Conservation (phyloP, 2,888 invertebrate species). For the Acrobasis suavella region DNA sequence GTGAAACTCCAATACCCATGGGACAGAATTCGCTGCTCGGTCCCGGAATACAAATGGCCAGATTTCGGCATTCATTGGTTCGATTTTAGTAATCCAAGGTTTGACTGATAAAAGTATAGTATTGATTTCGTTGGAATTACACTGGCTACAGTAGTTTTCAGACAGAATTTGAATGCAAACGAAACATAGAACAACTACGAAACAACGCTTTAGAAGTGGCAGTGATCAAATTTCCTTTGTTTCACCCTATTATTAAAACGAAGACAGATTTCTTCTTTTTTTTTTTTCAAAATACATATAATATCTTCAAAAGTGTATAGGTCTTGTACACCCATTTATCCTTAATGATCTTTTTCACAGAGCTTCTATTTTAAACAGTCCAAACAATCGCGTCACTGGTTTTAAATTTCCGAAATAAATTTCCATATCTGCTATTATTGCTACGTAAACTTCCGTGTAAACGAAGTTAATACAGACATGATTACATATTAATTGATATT, state of each 20-base stretch:
- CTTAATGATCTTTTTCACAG: too few relatives aligned
- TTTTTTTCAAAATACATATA: too few relatives aligned
- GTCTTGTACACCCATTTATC: too few relatives aligned
- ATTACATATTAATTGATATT: constrained; percentile 16
- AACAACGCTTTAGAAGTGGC: too few relatives aligned
- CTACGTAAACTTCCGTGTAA: neutral
- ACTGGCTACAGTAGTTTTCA: neutral
- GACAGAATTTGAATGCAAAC: too few relatives aligned
- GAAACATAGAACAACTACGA: too few relatives aligned
- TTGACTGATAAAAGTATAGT: constrained; percentile 31
- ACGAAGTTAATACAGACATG: neutral
- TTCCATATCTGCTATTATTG: neutral
- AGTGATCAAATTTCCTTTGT: neutral
- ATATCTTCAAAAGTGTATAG: too few relatives aligned
- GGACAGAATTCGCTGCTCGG: constrained; percentile 47
- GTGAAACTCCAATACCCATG: constrained; percentile 61
- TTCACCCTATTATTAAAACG: too few relatives aligned
- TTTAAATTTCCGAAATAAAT: neutral
- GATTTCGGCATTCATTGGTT: constrained; percentile 42
- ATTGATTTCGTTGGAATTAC: constrained; percentile 26
- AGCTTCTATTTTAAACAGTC: too few relatives aligned
- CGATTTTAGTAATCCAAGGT: constrained; percentile 35
- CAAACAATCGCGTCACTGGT: neutral
- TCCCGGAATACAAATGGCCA: constrained; percentile 61
- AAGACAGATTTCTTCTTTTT: too few relatives aligned